Evolutionary conservation across 1,140 invertebrate genomes (phyloP).

Genomic region (Drosophila repletoides): DNA sequence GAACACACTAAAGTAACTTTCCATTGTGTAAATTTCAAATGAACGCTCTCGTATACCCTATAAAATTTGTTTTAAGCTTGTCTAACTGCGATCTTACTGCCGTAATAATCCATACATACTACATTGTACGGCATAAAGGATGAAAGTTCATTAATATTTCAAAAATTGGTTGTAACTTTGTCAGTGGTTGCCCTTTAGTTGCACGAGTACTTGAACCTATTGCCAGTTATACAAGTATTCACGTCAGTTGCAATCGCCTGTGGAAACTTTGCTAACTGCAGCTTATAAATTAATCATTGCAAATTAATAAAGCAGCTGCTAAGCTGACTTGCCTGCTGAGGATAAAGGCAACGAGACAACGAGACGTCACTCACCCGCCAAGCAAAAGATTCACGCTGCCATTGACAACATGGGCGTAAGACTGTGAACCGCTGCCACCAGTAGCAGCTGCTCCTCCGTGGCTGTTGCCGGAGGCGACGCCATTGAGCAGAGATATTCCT

Average conservation of each 20-base stretch:
- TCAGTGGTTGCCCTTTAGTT: background rate
- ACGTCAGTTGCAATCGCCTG: background rate
- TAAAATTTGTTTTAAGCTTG: too few species aligned
- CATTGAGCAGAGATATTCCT: constrained; percentile 36
- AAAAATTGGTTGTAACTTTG: background rate
- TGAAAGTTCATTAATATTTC: constrained; percentile 10
- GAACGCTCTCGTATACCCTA: too few species aligned
- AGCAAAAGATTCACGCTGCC: constrained; percentile 86
- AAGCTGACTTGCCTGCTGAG: background rate
- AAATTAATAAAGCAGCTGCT: constrained; percentile 27
- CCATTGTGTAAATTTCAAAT: too few species aligned
- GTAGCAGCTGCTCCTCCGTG: constrained; percentile 20
- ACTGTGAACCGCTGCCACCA: constrained; percentile 53
- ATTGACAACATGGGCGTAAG: constrained; percentile 83
- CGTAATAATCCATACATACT: too few species aligned
- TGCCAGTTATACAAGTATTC: background rate
- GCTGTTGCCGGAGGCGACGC: constrained; percentile 37
- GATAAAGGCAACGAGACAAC: background rate
- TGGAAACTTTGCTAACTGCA: background rate
- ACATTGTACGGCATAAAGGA: too few species aligned
- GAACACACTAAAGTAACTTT: too few species aligned
- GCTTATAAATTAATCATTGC: constrained; percentile 27
- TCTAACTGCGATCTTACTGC: too few species aligned
- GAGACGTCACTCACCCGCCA: constrained; percentile 84
- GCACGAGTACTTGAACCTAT: constrained; percentile 3